Conservation (phyloP, 2,113 vertebrate genomes). For the Rhipidura dahli region DNA sequence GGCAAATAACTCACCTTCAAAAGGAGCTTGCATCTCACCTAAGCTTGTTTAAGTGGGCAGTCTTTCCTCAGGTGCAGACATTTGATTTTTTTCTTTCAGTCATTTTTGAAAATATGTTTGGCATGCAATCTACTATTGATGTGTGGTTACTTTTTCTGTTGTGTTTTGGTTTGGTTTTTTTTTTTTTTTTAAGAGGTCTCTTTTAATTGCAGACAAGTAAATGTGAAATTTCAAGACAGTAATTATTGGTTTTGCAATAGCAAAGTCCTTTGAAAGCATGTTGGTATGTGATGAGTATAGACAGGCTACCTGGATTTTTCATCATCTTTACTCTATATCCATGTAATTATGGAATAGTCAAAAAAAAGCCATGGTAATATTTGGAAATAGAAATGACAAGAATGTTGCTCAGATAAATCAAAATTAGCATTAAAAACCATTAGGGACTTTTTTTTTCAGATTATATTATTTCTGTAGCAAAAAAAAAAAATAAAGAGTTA, state of each 20-base stretch:
- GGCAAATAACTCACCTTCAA: neutral
- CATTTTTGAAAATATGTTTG: neutral
- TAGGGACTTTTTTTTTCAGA: neutral
- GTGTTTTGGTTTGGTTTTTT: neutral
- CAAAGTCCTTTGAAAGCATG: neutral
- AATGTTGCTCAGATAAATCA: neutral
- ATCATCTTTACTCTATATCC: neutral
- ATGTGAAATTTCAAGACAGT: neutral
- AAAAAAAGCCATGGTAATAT: neutral
- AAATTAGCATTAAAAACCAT: neutral
- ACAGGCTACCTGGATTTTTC: neutral
- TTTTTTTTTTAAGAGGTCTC: neutral
- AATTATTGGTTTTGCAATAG: neutral
- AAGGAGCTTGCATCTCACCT: neutral
- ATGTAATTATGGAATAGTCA: neutral
- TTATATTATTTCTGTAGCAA: neutral
- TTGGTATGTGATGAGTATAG: neutral
- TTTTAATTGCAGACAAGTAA: neutral
- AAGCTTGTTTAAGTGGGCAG: neutral
- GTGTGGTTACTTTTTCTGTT: neutral
- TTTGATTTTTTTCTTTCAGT: neutral
- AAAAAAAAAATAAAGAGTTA: neutral
- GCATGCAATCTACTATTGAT: constrained; percentile 7
- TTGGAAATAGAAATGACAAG: neutral
- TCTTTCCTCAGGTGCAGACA: neutral